These are phyloP conservation scores for Tympanoctomys barrerae DNA, from an alignment of 2,797 vertebrate species.

Conservation along the genomic window DNA sequence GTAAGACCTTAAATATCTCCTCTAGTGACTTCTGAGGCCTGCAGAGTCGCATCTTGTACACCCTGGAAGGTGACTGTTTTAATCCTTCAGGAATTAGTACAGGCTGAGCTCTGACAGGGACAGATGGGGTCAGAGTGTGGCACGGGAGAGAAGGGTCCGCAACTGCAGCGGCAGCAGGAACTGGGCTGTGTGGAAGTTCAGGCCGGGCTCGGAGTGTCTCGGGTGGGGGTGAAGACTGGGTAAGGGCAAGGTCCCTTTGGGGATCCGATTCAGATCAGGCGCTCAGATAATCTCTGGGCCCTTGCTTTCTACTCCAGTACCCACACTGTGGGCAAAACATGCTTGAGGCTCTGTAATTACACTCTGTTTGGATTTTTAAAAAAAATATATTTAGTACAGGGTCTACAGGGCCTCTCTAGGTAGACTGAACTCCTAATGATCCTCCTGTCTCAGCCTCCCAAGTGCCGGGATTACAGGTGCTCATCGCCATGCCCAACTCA, in stretches of 20 bases:
- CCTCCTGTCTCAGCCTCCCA: too few species aligned
- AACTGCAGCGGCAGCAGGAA: neutral
- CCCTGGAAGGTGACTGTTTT: neutral
- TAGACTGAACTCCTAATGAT: too few species aligned
- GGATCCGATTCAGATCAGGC: neutral
- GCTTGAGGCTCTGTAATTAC: constrained; percentile 43
- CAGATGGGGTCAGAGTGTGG: neutral
- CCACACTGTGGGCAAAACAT: constrained; percentile 4
- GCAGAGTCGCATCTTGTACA: neutral
- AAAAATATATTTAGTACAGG: too few species aligned
- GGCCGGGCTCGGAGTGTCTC: neutral
- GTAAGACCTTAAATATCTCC: neutral
- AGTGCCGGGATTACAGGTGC: too few species aligned
- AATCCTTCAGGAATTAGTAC: neutral
- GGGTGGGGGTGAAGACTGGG: neutral
- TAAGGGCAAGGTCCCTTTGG: neutral
- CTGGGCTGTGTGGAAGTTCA: neutral
- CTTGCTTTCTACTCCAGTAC: neutral
- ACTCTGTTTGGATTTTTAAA: neutral
- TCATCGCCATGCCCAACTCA: too few species aligned
- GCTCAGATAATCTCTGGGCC: neutral
- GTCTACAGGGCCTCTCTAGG: too few species aligned
- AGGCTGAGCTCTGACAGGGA: neutral
- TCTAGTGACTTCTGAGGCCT: neutral
- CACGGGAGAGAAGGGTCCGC: neutral